Percentiles rank a stretch among this genome's conserved stretches.
Evolutionary conservation across 2,888 invertebrate species (phyloP).

Genomic region (Acleris emargana): DNA sequence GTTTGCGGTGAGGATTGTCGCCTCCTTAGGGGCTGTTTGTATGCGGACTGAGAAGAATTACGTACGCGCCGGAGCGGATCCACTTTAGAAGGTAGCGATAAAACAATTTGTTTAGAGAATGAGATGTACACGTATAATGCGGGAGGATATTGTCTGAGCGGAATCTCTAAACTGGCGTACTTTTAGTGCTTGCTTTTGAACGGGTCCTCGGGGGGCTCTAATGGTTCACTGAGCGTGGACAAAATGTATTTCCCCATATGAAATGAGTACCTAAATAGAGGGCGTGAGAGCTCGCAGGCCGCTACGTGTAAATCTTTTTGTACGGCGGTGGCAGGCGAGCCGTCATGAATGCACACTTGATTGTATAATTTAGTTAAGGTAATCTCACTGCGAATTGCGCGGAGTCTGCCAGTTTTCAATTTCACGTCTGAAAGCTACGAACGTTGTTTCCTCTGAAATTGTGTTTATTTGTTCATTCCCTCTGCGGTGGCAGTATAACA

Average conservation of each 20-base stretch:
- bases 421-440: constrained; percentile 60
- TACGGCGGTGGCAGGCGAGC: constrained; percentile 32
- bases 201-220: constrained; percentile 57
- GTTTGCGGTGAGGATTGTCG: constrained; percentile 79
- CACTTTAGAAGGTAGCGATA: constrained; percentile 73
- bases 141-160: constrained; percentile 55
- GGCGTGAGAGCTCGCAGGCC: constrained; percentile 15
- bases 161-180: constrained; percentile 60
- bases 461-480: constrained; percentile 45
- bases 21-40: constrained; percentile 79
- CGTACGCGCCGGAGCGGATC: constrained; percentile 69
- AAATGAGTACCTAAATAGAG: constrained; percentile 47
- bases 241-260: constrained; percentile 59
- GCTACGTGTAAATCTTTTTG: constrained; percentile 48
- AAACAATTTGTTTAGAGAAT: constrained; percentile 79
- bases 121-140: constrained; percentile 66
- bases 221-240: constrained; percentile 48
- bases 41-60: constrained; percentile 78
- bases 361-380: constrained; percentile 71
- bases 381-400: constrained; percentile 61
- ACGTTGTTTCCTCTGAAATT: constrained; percentile 61
- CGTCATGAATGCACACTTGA: constrained; percentile 63
- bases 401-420: constrained; percentile 64
- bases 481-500: constrained; percentile 8
- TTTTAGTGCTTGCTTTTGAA: constrained; percentile 62